These are phyloP conservation scores for Nyctibius bracteatus DNA, from an alignment of 2,113 vertebrate genomes.

Conservation along the genomic window DNA sequence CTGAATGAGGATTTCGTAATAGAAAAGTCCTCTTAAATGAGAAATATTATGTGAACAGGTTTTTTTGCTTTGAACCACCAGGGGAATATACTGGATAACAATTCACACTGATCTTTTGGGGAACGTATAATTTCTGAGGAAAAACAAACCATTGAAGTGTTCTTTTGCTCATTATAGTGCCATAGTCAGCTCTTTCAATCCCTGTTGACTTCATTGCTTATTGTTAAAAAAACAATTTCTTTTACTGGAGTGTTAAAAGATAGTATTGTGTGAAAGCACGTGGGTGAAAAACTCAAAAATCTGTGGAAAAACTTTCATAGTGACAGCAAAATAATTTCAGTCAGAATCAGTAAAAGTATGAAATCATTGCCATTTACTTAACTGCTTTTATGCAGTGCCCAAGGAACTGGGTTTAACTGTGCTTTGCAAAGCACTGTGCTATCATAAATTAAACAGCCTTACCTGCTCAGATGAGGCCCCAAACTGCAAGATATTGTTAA, in stretches of 20 bases:
- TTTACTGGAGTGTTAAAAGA: neutral
- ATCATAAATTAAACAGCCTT: neutral
- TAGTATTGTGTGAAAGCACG: neutral
- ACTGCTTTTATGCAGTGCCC: neutral
- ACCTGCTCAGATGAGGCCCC: neutral
- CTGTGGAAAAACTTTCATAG: neutral
- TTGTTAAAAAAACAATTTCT: neutral
- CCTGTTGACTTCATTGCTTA: neutral
- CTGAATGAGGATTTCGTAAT: neutral
- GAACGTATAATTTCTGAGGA: neutral
- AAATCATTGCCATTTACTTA: neutral
- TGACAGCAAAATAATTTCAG: neutral
- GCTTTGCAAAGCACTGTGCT: neutral
- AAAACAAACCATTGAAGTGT: neutral
- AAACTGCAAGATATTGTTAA: neutral
- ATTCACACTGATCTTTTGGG: neutral
- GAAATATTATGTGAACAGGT: neutral
- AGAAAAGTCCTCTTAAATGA: neutral
- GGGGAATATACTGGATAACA: neutral
- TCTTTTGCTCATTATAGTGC: neutral
- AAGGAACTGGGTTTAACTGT: neutral
- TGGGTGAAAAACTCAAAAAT: neutral
- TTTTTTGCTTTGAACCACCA: neutral
- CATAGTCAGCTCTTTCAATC: neutral
- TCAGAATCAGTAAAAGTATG: neutral